Percentiles rank a stretch among this genome's conserved stretches.
Evolutionary conservation across 2,888 invertebrate genomes (phyloP).

Genomic region (Drosophila incognita): DNA sequence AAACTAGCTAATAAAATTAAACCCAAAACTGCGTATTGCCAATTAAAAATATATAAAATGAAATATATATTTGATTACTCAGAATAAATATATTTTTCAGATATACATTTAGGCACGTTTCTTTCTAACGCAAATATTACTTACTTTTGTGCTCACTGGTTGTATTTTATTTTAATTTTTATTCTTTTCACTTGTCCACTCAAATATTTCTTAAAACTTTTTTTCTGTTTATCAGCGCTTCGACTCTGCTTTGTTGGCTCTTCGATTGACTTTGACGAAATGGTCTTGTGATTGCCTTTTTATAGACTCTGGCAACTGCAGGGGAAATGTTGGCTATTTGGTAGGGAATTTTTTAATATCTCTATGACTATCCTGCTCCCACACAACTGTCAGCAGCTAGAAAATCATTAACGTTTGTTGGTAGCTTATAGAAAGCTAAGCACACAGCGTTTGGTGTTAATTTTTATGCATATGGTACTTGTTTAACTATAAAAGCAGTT

Average conservation of each 20-base stretch:
- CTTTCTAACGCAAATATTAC: conserved; percentile 12
- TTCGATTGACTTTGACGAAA: conserved; percentile 5
- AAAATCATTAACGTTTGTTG: neutral
- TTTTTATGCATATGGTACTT: neutral
- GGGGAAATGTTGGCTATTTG: conserved; percentile 24
- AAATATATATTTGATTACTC: neutral
- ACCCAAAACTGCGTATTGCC: neutral
- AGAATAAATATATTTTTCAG: neutral
- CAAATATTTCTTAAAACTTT: conserved; percentile 14
- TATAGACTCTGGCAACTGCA: conserved; percentile 35
- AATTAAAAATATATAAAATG: neutral
- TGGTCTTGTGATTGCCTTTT: conserved; percentile 3
- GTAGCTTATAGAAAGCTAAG: neutral
- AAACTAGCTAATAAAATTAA: conserved; percentile 11
- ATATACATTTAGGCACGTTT: neutral
- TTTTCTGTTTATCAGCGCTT: neutral
- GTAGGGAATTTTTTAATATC: neutral
- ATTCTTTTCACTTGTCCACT: conserved; percentile 7
- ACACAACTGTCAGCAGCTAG: neutral
- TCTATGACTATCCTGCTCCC: conserved; percentile 17
- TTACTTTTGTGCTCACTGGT: conserved; percentile 26
- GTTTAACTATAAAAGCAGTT: neutral
- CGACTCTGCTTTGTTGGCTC: conserved; percentile 21
- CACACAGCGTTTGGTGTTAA: neutral
- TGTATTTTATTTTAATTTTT: conserved; percentile 19